Base-by-base conservation (phyloP, 2,888 invertebrate genomes). In the Anticlea derivata region DNA sequence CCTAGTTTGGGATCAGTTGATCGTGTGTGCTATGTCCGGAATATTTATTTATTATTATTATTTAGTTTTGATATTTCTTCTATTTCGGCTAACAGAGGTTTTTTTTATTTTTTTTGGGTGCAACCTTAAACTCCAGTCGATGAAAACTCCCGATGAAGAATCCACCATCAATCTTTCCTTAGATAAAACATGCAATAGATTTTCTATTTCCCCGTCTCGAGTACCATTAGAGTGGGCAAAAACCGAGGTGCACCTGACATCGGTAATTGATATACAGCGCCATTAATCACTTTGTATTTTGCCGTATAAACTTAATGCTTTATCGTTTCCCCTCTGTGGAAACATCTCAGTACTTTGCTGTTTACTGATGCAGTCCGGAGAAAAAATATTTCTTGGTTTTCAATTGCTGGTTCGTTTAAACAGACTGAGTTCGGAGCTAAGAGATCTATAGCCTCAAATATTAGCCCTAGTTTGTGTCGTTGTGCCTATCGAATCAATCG, bases 231-330 rank as follows among this genome's bases (percentile, higher is more conserved):
- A 53, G 58, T 47, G 63, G 65, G 74, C 79, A 83, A 83, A 79
- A 81, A 81, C 73, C 68, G 68, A 71, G 71, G 75, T 86, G 83
- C 83, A 83, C 80, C 86, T 84, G 86, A 83, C 86, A 80, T 71
- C 71, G 55, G 77, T 84, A 86, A 86, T 86, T 86, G 86, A 86
- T 84, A 83, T 80, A 85, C 78, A 73, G 73, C 63, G 65, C 73
- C 83, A 83, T 85, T 86, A 81, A 86, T 86, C 86, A 86, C 81
- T 68, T 68, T 71, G 68, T 69, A 74, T 72, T 72, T 72, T 64
- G 65, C 70, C 66, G 65, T 73, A 68, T 61, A 68, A 75, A 73
- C 61, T 76, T 70, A 49, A 55, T 57, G 49, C 53, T 55, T 55
- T 61, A 59, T 53, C 60, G 55, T 56, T 45, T 44, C 48, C 52